Percentiles rank a stretch among this genome's conserved stretches.
phyloP scores from a whole-genome alignment of 1,140 invertebrate species.

The Wasmannia auropunctata region DNA sequence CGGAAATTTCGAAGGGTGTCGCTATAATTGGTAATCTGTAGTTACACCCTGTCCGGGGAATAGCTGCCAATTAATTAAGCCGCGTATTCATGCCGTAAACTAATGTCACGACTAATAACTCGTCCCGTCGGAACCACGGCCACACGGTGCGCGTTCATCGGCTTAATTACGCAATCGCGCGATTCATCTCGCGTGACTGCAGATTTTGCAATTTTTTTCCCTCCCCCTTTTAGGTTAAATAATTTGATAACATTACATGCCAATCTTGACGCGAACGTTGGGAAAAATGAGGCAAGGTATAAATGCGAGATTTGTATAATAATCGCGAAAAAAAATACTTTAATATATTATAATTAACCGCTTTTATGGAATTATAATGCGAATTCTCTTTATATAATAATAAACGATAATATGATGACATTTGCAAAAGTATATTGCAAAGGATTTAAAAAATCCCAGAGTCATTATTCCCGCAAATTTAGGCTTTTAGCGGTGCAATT shows the following conservation, averaged over 20 bases:
- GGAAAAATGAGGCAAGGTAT: background rate
- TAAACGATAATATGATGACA: background rate
- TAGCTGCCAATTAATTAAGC: slow-evolving; percentile 78
- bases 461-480: background rate
- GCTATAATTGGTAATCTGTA: slow-evolving; percentile 75
- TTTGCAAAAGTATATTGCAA: background rate
- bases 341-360: background rate
- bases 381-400: background rate
- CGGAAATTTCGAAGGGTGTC: slow-evolving; percentile 73
- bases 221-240: background rate
- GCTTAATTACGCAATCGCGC: slow-evolving; percentile 42
- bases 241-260: background rate
- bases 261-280: background rate
- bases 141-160: slow-evolving; percentile 24
- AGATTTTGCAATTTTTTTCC: slow-evolving; percentile 2
- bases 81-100: slow-evolving; percentile 74
- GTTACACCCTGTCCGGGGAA: slow-evolving; percentile 73
- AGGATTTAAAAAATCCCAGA: background rate
- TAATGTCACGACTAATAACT: slow-evolving; percentile 78
- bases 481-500: background rate
- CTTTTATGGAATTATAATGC: background rate
- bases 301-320: background rate
- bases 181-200: slow-evolving; percentile 5
- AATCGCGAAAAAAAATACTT: background rate
- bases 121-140: slow-evolving; percentile 63